These are phyloP conservation scores for Drosophila limbata DNA, from an alignment of 2,888 invertebrate genomes.

Conservation along the genomic window DNA sequence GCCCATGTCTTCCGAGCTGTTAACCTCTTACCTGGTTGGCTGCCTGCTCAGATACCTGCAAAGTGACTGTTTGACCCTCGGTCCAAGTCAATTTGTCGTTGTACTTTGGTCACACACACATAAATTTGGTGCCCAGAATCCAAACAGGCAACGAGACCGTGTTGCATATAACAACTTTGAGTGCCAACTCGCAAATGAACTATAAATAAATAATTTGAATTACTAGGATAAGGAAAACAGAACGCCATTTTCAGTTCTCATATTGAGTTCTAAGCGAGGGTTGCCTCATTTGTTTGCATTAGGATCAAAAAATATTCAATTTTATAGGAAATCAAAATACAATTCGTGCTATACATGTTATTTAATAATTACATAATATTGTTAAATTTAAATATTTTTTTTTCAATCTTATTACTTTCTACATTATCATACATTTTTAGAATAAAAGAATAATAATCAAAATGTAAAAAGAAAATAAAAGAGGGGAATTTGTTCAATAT, in stretches of 20 bases:
- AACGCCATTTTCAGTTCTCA: slow-evolving; percentile 10
- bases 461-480: too few relatives aligned
- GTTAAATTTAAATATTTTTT: too few relatives aligned
- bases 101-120: slow-evolving; percentile 46
- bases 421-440: too few relatives aligned
- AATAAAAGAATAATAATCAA: too few relatives aligned
- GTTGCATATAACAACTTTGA: slow-evolving; percentile 65
- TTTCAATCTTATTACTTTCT: too few relatives aligned
- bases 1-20: slow-evolving; percentile 30
- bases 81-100: slow-evolving; percentile 67
- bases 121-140: slow-evolving; percentile 46
- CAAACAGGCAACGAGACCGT: slow-evolving; percentile 17
- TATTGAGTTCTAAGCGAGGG: slow-evolving; percentile 26
- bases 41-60: slow-evolving; percentile 19
- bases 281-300: background rate
- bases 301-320: background rate
- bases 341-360: too few relatives aligned
- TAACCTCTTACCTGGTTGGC: slow-evolving; percentile 19
- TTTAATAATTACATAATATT: too few relatives aligned
- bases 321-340: too few relatives aligned
- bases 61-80: slow-evolving; percentile 39
- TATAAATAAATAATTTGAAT: slow-evolving; percentile 78
- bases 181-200: slow-evolving; percentile 76
- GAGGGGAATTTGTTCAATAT: too few relatives aligned
- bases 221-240: slow-evolving; percentile 52